Percentiles rank a stretch among this genome's conserved stretches.
These are phyloP conservation scores for Zapornia atra DNA, from an alignment of 2,113 vertebrate genomes.

Conservation along the genomic window DNA sequence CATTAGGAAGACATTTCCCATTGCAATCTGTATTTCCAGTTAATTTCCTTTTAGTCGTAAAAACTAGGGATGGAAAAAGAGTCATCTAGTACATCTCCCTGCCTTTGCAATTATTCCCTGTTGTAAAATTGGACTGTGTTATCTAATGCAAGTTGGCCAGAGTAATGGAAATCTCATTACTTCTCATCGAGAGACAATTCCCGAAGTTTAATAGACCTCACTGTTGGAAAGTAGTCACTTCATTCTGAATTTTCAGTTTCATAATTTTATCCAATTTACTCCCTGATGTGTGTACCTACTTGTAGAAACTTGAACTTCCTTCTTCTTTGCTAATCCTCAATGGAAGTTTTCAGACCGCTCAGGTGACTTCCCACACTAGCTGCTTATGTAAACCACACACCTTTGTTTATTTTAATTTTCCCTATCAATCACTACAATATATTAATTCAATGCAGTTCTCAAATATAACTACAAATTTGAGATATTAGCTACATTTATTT, in stretches of 20 bases:
- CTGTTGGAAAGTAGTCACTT: neutral
- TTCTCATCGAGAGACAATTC: neutral
- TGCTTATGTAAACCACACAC: neutral
- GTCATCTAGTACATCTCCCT: neutral
- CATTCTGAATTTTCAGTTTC: neutral
- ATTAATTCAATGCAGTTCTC: neutral
- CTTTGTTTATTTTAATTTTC: neutral
- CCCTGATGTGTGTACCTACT: neutral
- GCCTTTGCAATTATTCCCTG: constrained; percentile 4
- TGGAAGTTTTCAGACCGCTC: neutral
- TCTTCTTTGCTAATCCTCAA: neutral
- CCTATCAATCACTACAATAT: neutral
- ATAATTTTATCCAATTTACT: neutral
- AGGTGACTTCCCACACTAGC: neutral
- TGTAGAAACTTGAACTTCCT: neutral
- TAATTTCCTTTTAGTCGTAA: neutral
- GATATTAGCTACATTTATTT: neutral
- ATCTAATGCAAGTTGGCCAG: neutral
- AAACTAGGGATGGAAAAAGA: neutral
- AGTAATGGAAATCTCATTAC: constrained; percentile 5
- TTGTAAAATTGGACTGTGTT: constrained; percentile 19
- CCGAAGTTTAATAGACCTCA: neutral
- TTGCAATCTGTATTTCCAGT: constrained; percentile 19
- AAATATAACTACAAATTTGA: neutral
- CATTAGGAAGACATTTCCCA: neutral